These are phyloP conservation scores for Pampus argenteus DNA, from an alignment of 2,797 vertebrate species.

Conservation along the genomic window DNA sequence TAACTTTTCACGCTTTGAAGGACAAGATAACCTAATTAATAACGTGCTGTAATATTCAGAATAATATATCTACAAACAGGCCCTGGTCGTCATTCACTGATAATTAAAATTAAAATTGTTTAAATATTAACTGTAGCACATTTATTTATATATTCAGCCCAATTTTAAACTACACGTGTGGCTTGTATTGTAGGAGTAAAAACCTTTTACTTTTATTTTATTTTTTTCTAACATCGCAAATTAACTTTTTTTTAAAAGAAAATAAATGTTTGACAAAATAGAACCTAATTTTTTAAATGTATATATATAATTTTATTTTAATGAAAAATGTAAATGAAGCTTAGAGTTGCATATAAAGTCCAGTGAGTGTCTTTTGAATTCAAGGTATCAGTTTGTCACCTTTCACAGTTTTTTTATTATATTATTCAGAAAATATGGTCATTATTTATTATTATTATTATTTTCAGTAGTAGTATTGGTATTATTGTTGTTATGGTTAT, in stretches of 20 bases:
- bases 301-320: neutral
- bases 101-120: neutral
- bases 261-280: no score
- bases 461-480: neutral
- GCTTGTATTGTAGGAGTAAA: neutral
- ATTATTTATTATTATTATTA: slow-evolving; percentile 6
- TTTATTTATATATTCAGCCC: neutral
- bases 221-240: neutral
- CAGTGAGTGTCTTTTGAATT: neutral
- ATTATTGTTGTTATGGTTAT: neutral
- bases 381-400: neutral
- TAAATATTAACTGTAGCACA: neutral
- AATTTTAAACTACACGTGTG: neutral
- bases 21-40: neutral
- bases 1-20: neutral
- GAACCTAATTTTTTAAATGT: neutral
- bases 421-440: neutral
- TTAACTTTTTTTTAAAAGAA: neutral
- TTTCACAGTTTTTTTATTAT: neutral
- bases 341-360: neutral
- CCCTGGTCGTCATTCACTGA: neutral
- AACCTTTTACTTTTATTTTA: neutral
- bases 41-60: neutral
- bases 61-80: slow-evolving; percentile 13
- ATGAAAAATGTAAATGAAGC: neutral